Evolutionary conservation across 2,888 invertebrate genomes (phyloP).

Genomic region (Eubasilissa splendida): DNA sequence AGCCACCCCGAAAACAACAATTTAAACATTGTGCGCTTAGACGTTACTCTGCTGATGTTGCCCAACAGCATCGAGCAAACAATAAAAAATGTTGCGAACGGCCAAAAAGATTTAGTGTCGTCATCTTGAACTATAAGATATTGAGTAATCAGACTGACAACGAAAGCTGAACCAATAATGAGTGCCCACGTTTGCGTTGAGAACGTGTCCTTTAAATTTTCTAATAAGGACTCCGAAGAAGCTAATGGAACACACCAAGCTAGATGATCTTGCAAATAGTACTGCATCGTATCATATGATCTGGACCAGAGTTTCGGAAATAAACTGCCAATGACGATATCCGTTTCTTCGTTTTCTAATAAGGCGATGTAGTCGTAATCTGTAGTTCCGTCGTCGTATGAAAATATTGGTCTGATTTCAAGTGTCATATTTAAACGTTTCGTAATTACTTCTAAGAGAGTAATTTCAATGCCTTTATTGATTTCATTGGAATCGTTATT

Average conservation of each 20-base stretch:
- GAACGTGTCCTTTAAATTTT: conserved; percentile 25
- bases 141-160: conserved; percentile 14
- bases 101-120: neutral
- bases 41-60: neutral
- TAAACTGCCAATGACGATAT: neutral
- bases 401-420: neutral
- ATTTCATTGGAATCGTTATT: neutral
- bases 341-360: neutral
- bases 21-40: neutral
- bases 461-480: conserved; percentile 44
- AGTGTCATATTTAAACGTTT: conserved; percentile 36
- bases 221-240: conserved; percentile 15
- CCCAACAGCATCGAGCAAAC: conserved; percentile 15
- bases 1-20: neutral
- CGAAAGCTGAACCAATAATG: conserved; percentile 1
- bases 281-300: neutral
- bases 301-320: neutral
- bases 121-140: neutral
- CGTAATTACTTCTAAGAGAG: conserved; percentile 31
- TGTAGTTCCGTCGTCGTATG: neutral
- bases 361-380: too few relatives aligned
- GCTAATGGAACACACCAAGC: conserved; percentile 39
- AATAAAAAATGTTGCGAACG: neutral
- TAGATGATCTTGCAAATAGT: conserved; percentile 38
- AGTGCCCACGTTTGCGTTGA: conserved; percentile 30